Percentiles rank a stretch among this genome's conserved stretches.
Evolutionary conservation across 2,888 invertebrate species (phyloP).

Genomic region (Galerucella pusilla): DNA sequence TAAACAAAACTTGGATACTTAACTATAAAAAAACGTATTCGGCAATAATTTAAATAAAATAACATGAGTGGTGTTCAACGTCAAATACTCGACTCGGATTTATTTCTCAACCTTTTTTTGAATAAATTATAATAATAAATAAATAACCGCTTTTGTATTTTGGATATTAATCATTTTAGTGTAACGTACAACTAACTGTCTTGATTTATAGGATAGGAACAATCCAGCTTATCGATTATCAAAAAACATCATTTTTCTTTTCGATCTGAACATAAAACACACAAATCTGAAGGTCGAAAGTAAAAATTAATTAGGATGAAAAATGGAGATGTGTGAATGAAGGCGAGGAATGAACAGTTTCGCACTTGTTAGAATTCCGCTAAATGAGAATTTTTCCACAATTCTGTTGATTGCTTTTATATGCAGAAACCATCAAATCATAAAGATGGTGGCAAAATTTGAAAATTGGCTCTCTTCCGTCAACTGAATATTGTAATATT

Average conservation of each 20-base stretch:
- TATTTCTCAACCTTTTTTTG: conserved; percentile 57
- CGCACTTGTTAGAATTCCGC: background rate
- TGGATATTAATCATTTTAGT: conserved; percentile 55
- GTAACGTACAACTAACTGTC: conserved; percentile 53
- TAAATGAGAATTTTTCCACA: too few relatives aligned
- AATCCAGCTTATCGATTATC: conserved; percentile 39
- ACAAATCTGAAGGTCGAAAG: conserved; percentile 36
- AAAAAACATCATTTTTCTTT: conserved; percentile 37
- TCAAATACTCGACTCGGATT: conserved; percentile 59
- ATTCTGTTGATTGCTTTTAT: background rate
- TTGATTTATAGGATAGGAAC: conserved; percentile 50
- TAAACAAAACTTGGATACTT: background rate
- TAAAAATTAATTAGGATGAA: conserved; percentile 34
- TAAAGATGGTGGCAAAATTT: too few relatives aligned
- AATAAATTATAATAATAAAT: conserved; percentile 61
- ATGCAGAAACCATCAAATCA: too few relatives aligned
- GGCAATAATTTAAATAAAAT: conserved; percentile 61
- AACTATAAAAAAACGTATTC: conserved; percentile 14
- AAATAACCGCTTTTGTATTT: conserved; percentile 55
- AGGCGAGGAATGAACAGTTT: conserved; percentile 7
- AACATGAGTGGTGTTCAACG: conserved; percentile 59
- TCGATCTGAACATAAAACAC: conserved; percentile 28
- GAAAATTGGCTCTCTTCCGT: too few relatives aligned
- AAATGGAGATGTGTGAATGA: conserved; percentile 14
- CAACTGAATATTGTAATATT: too few relatives aligned